phyloP scores from a whole-genome alignment of 1,140 invertebrate genomes.

The Pantala flavescens region DNA sequence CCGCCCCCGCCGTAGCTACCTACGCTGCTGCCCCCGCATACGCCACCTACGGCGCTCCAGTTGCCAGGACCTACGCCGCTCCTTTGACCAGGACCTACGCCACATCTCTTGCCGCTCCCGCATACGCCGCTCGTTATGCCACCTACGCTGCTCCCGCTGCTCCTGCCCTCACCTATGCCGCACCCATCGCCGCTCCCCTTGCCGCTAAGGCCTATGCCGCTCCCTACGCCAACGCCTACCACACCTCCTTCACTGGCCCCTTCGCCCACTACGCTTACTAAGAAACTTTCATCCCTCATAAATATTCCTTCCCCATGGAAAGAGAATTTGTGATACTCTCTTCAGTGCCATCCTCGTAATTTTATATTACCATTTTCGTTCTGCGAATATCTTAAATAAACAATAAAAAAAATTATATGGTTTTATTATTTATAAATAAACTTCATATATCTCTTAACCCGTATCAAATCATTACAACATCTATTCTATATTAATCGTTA shows the following conservation, averaged over 20 bases:
- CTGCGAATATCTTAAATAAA: neutral
- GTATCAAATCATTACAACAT: too few species aligned
- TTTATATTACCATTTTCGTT: neutral
- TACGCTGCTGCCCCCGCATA: neutral
- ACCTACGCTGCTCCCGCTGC: constrained; percentile 27
- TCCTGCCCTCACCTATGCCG: constrained; percentile 48
- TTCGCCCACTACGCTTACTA: constrained; percentile 3
- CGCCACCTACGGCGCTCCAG: constrained; percentile 21
- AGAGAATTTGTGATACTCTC: neutral
- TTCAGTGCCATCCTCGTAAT: neutral
- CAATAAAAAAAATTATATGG: neutral
- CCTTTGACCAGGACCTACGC: neutral
- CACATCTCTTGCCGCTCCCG: neutral
- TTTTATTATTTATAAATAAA: too few species aligned
- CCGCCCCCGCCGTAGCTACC: neutral
- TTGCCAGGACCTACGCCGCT: constrained; percentile 28
- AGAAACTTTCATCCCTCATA: neutral
- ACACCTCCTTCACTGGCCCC: constrained; percentile 26
- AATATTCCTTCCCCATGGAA: neutral
- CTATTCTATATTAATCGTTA: too few species aligned
- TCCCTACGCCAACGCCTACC: constrained; percentile 18
- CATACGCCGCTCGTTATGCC: neutral
- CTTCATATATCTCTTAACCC: too few species aligned
- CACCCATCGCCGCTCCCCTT: constrained; percentile 29
- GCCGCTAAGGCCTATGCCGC: constrained; percentile 21